Evolutionary conservation across 2,113 vertebrate species (phyloP).

Genomic region (Ptyas mucosa): DNA sequence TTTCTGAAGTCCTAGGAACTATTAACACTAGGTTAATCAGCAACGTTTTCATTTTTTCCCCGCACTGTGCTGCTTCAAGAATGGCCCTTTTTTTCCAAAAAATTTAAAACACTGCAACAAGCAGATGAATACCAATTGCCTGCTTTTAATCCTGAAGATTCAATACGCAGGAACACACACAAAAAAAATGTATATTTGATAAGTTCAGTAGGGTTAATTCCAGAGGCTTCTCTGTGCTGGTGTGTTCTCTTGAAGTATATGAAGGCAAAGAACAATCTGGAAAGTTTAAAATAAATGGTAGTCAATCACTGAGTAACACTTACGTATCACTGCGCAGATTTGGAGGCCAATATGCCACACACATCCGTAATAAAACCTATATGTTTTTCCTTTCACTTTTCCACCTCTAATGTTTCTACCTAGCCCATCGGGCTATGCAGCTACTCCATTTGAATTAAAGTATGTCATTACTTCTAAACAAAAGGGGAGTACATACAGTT

Average conservation of each 20-base stretch:
- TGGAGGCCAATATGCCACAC: constrained; percentile 36
- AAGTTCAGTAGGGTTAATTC: constrained; percentile 40
- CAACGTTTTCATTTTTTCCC: neutral
- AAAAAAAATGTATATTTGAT: constrained; percentile 16
- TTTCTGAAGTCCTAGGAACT: neutral
- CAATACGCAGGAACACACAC: neutral
- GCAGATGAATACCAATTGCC: constrained; percentile 9
- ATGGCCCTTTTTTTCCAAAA: constrained; percentile 15
- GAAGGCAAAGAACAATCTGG: constrained; percentile 53
- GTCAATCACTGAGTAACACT: constrained; percentile 46
- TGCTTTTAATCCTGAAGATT: constrained; percentile 1
- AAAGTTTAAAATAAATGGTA: constrained; percentile 58
- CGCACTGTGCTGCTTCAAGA: neutral
- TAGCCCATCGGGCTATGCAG: constrained; percentile 30
- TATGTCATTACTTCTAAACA: constrained; percentile 53
- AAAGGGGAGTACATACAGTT: constrained; percentile 56
- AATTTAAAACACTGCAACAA: neutral
- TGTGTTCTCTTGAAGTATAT: constrained; percentile 40
- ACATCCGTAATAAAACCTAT: constrained; percentile 45
- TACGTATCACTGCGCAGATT: constrained; percentile 45
- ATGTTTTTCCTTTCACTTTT: constrained; percentile 24
- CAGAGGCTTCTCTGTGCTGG: constrained; percentile 39
- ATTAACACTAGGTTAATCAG: constrained; percentile 6
- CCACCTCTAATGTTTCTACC: constrained; percentile 23
- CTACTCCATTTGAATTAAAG: constrained; percentile 46